These are phyloP conservation scores for Lochmaea capreae DNA, from an alignment of 2,888 invertebrate species.

Conservation along the genomic window DNA sequence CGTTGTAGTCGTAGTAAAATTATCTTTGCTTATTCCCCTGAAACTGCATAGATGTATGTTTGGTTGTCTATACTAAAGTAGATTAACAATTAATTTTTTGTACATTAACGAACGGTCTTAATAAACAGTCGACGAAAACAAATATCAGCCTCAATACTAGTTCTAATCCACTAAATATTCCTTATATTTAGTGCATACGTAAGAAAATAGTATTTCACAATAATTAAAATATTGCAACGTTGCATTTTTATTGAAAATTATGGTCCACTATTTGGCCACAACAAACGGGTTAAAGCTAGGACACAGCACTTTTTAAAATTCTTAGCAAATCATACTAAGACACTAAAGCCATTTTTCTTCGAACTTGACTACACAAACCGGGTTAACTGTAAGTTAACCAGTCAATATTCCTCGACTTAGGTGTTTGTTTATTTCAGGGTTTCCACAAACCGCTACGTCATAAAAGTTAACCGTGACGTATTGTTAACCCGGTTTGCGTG, in stretches of 20 bases:
- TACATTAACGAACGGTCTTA: background rate
- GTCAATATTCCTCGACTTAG: no score
- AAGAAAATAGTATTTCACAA: conserved; percentile 37
- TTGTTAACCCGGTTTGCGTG: no score
- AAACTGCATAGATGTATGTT: no score
- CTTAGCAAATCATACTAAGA: conserved; percentile 30
- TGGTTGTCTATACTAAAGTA: no score
- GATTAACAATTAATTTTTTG: background rate
- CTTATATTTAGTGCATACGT: conserved; percentile 24
- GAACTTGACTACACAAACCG: no score
- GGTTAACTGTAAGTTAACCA: no score
- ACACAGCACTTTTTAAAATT: conserved; percentile 32
- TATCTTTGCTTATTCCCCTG: no score
- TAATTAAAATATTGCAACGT: conserved; percentile 29
- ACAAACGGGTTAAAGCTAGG: conserved; percentile 33
- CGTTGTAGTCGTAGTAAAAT: no score
- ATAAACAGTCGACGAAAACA: background rate
- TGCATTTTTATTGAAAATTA: conserved; percentile 27
- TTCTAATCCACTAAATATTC: conserved; percentile 5
- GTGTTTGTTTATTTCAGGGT: no score
- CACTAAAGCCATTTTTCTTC: no score
- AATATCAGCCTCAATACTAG: conserved; percentile 5
- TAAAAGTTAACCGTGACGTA: no score
- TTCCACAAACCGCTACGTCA: no score
- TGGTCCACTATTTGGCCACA: conserved; percentile 45